A percentile compares a stretch with the other conserved stretches of the same genome.
These are phyloP conservation scores for Leptocoma aspasia DNA, from an alignment of 2,113 vertebrate genomes.

Conservation along the genomic window DNA sequence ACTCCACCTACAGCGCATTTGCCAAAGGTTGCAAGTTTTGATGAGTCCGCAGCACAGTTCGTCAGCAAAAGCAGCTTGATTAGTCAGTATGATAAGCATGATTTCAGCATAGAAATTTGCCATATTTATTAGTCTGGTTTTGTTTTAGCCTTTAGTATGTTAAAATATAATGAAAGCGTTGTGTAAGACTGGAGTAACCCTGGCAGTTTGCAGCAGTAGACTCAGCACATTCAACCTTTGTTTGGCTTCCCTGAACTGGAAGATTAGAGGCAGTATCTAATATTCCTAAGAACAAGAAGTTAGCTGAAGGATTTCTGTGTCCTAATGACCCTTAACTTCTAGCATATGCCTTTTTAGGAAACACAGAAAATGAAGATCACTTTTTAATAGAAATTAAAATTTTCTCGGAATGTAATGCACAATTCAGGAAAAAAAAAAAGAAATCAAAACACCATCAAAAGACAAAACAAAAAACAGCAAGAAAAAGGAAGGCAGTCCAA, in stretches of 20 bases:
- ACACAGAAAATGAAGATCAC: neutral
- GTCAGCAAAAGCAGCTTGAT: neutral
- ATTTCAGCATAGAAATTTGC: neutral
- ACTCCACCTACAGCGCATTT: neutral
- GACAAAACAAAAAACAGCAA: neutral
- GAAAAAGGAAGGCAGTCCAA: neutral
- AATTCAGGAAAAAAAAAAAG: neutral
- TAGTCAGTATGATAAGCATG: neutral
- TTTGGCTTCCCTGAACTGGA: neutral
- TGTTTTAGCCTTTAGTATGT: neutral
- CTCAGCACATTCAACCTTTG: neutral
- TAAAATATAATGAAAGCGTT: constrained; percentile 14
- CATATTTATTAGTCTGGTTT: neutral
- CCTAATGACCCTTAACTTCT: neutral
- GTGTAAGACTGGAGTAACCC: neutral
- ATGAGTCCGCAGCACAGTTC: neutral
- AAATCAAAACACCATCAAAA: fast-evolving
- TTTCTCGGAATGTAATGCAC: neutral
- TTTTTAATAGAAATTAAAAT: neutral
- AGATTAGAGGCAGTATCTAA: neutral
- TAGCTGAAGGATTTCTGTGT: neutral
- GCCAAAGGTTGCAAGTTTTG: neutral
- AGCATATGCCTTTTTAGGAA: neutral
- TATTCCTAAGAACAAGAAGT: neutral
- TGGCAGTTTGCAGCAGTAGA: neutral